Base-by-base conservation (phyloP, 1,140 invertebrate genomes). In the Aradophagus sp. region DNA sequence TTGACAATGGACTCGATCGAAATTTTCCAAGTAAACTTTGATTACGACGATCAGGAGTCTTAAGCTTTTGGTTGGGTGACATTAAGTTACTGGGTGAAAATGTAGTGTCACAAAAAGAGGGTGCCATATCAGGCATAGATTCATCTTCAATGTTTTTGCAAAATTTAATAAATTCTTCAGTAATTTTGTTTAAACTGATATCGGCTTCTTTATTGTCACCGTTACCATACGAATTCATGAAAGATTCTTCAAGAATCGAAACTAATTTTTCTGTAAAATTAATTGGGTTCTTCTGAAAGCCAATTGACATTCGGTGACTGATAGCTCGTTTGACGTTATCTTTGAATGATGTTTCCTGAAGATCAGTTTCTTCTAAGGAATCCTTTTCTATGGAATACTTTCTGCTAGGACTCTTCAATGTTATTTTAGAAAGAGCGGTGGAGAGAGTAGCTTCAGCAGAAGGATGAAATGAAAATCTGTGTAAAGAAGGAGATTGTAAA, bases 61-160 rank as follows among this genome's bases (percentile, higher is more conserved):
- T n/a, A n/a, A n/a, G n/a, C n/a, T n/a, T n/a, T n/a, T n/a, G n/a
- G n/a, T n/a, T n/a, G n/a, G n/a, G n/a, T n/a, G n/a, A n/a, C n/a
- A n/a, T n/a, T n/a, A n/a, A n/a, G n/a, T n/a, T n/a, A n/a, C n/a
- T 47, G 0, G 52, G 58, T 6, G 56, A 52, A 6, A 45, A 1
- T 3, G 44, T 53, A 2, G 13, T 27, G n/a, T 61, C 55, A 5
- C n/a, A 12, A 2, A 72, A 27, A 23, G 69, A 62, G 36, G 62
- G 35, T 0, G 50, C 69, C 5, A 55, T 26, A 12, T 67, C 63
- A 0, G 70, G 70, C 70, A 73, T 73, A 0, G 82, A 77, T 41
- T 84, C 82, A 53, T 84, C 79, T 35, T 82, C 79, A 35, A 84
- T 80, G 19, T 78, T 83, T 70, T 82, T 84, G 27, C 79, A 79